A percentile compares a stretch with the other conserved stretches of the same genome.
These are phyloP conservation scores for Zingel zingel DNA, from an alignment of 2,113 vertebrate species.

Conservation along the genomic window DNA sequence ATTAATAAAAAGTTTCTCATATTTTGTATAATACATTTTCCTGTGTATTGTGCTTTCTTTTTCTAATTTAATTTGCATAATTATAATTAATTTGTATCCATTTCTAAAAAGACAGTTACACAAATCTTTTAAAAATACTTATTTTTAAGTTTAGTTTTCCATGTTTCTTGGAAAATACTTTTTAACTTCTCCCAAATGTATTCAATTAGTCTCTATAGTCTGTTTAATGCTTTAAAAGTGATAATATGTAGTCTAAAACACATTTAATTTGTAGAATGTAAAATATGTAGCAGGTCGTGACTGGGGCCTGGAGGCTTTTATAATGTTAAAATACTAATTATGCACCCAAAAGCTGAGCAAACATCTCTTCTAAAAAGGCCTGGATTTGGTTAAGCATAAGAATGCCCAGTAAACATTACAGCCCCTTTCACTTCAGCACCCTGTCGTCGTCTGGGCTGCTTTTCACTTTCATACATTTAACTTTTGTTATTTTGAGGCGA, in stretches of 20 bases:
- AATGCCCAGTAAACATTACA: slow-evolving; percentile 70
- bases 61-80: too few relatives aligned
- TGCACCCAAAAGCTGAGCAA: slow-evolving; percentile 78
- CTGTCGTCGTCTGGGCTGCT: slow-evolving; percentile 57
- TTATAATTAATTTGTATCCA: background rate
- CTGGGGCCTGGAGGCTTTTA: slow-evolving; percentile 49
- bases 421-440: slow-evolving; percentile 44
- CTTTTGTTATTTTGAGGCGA: slow-evolving; percentile 59
- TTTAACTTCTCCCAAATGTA: background rate
- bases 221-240: background rate
- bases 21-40: slow-evolving; percentile 51
- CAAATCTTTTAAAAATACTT: background rate
- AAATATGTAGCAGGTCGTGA: slow-evolving; percentile 46
- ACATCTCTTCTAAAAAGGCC: slow-evolving; percentile 53
- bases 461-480: slow-evolving; percentile 47
- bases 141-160: background rate
- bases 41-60: slow-evolving; percentile 24
- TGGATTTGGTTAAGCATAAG: slow-evolving; percentile 71
- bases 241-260: background rate
- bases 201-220: background rate
- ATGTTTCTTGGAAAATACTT: background rate
- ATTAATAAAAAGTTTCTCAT: slow-evolving; percentile 68
- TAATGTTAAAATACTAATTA: slow-evolving; percentile 73
- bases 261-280: slow-evolving; percentile 11
- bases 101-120: background rate